Percentiles rank a stretch among this genome's conserved stretches.
These are phyloP conservation scores for Rhinopomastus cyanomelas DNA, from an alignment of 2,113 vertebrate species.

Conservation along the genomic window DNA sequence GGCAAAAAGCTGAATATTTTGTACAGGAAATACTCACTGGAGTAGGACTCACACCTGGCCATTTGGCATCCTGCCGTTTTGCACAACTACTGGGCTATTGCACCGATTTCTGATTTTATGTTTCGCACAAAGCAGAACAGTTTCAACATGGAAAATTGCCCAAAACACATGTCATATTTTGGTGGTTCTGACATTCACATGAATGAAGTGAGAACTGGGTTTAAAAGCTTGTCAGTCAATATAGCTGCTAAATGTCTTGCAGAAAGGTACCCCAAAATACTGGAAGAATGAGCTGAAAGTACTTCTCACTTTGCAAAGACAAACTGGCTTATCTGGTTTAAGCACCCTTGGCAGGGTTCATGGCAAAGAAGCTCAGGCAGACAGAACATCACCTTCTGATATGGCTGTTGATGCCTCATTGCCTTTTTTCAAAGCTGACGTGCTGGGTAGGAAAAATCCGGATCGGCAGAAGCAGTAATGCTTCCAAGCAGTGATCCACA, in stretches of 20 bases:
- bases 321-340: not conserved
- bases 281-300: not conserved
- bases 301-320: not conserved
- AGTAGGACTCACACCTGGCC: not conserved
- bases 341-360: not conserved
- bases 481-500: not conserved
- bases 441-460: not conserved
- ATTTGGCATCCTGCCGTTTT: not conserved
- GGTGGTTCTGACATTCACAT: not conserved
- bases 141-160: not conserved
- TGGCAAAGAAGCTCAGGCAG: not conserved
- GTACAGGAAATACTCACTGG: not conserved
- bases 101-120: not conserved
- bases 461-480: not conserved
- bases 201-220: not conserved
- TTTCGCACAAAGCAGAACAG: not conserved
- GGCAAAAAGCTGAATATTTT: not conserved
- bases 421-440: not conserved
- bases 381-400: not conserved
- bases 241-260: not conserved
- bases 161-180: not conserved
- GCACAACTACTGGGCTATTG: not conserved
- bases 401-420: fast-evolving
- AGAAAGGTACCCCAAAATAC: not conserved
- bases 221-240: not conserved